Base-by-base conservation (phyloP, 35 echinoderm and acorn worm species). In the Patiria miniata region DNA sequence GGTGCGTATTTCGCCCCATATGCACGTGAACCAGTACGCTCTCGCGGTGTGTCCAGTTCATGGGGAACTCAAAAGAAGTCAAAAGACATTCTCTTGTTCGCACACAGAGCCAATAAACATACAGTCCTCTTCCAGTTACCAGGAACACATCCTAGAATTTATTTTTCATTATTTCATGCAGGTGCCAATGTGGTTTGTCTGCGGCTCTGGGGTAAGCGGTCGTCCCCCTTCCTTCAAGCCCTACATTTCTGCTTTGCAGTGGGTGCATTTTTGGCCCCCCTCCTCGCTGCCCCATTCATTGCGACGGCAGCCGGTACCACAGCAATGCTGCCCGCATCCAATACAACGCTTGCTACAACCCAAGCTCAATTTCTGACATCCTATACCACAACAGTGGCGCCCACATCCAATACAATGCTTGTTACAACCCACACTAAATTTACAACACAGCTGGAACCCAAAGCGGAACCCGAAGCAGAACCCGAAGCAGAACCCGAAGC, bases 141-240 rank as follows among this genome's bases (percentile, higher is more conserved):
- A 12, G 12, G 42, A 47, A 47, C 12, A 12, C 42, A 47, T 47
- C 12, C n/a, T n/a, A n/a, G 42, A 6, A 12, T 47, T 6, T 12
- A 47, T 47, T 47, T 4, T 47, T 47, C 42, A 47, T 47, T 47
- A 6, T 47, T 6, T 47, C 42, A 47, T 0, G 2, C 92, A 99
- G 96, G 96, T 92, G 96, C 92, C 14, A 99, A 99, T 73, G 82
- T 99, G 15, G 40, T 99, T 28, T 99, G 96, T 79, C 86, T 99
- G 36, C 87, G 77, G 1, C 69, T 99, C 65, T 99, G 96, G 96
- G 93, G 93, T 8, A 94, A 90, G 78, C 15, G 79, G 8, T 91
- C 96, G 9, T 78, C 85, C 0, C 86, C 86, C 29, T 90, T 94
- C 44, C 82, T 99, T 0, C 96, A 99, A 40, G 93, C 93, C 1